Conservation (phyloP, 2,113 vertebrate species). For the Bos taurus region ARS-UCD2.0 NC_037328.1:38805001-38805500, state of each 20-base stretch:
- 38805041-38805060: not conserved
- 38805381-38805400: not conserved
- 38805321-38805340: not conserved
- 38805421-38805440: not conserved
- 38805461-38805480: not conserved
- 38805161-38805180: not conserved
- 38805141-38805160: not conserved
- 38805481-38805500: not conserved
- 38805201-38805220: not conserved
- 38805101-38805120: not conserved
- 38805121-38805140: not conserved
- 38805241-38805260: not conserved
- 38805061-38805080: not conserved
- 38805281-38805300: not conserved
- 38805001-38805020: not conserved
- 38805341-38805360: not conserved
- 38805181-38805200: not conserved
- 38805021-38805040: not conserved
- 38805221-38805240: not conserved
- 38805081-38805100: not conserved
- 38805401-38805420: not conserved
- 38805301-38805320: not conserved
- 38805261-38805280: not conserved
- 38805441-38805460: not conserved
- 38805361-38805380: not conserved